Evolutionary conservation across 1,140 invertebrate species (phyloP).

Genomic region (Cotesia typhae): DNA sequence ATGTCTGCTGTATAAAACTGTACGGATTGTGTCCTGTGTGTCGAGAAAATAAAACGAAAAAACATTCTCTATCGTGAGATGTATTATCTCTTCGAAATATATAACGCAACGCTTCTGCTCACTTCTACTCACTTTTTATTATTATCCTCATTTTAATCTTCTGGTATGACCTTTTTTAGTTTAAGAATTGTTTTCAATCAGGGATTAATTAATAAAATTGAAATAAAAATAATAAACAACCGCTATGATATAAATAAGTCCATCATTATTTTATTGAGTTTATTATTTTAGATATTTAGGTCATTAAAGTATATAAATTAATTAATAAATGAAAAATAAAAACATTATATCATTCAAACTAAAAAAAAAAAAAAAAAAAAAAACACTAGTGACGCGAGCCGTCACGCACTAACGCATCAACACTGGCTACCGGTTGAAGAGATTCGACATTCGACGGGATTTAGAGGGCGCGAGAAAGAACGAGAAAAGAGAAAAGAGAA

Average conservation of each 20-base stretch:
- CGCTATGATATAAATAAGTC: too few species aligned
- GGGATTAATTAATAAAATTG: neutral
- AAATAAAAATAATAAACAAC: neutral
- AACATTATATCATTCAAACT: slow-evolving; percentile 22
- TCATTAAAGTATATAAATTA: too few species aligned
- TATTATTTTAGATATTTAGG: too few species aligned
- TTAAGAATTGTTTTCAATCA: neutral
- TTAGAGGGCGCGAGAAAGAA: slow-evolving; percentile 23
- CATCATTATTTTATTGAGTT: too few species aligned
- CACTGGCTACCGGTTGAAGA: slow-evolving; percentile 37
- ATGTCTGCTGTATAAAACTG: too few species aligned
- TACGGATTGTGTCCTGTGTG: slow-evolving; percentile 61
- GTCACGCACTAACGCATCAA: slow-evolving; percentile 48
- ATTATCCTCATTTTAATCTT: neutral
- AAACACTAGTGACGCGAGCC: slow-evolving; percentile 5
- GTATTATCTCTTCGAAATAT: slow-evolving; percentile 41
- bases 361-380: neutral
- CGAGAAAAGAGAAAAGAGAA: slow-evolving; percentile 34
- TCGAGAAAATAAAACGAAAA: slow-evolving; percentile 38
- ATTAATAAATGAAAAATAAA: slow-evolving; percentile 14
- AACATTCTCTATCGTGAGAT: slow-evolving; percentile 23
- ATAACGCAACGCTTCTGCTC: slow-evolving; percentile 37
- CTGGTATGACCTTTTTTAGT: neutral
- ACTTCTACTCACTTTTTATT: slow-evolving; percentile 11
- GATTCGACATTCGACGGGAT: slow-evolving; percentile 29